Percentiles rank a stretch among this genome's conserved stretches.
Evolutionary conservation across 2,888 invertebrate species (phyloP).

Genomic region (Drosophila limbata): DNA sequence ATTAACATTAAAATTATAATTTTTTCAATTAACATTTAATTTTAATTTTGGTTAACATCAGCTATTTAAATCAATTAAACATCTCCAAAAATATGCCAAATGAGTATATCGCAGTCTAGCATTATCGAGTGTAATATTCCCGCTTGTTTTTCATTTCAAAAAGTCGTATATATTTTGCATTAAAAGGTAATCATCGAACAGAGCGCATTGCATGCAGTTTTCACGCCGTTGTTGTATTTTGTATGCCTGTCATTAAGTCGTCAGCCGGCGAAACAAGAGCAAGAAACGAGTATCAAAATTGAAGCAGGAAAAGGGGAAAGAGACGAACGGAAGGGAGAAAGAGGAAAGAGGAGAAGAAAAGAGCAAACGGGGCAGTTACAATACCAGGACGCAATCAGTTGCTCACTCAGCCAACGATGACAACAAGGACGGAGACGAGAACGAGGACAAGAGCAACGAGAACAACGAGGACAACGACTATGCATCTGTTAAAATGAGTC

Average conservation of each 20-base stretch:
- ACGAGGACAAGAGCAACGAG: no score
- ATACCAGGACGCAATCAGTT: conserved; percentile 72
- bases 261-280: conserved; percentile 70
- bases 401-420: conserved; percentile 16
- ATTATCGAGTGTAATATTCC: not conserved
- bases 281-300: conserved; percentile 28
- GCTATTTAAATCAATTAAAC: no score
- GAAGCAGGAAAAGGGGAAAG: not conserved
- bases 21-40: no score
- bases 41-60: no score
- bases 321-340: no score
- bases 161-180: conserved; percentile 64
- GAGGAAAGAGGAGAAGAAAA: conserved; percentile 11
- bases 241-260: conserved; percentile 81
- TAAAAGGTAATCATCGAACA: conserved; percentile 80
- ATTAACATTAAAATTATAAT: no score
- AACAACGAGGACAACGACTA: conserved; percentile 1
- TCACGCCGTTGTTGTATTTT: conserved; percentile 81
- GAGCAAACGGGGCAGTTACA: conserved; percentile 21
- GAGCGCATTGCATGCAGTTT: conserved; percentile 73
- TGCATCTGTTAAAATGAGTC: conserved; percentile 71
- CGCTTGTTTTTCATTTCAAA: conserved; percentile 41
- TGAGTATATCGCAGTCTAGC: not conserved
- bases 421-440: not conserved
- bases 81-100: not conserved